A percentile compares a stretch with the other conserved stretches of the same genome.
Evolutionary conservation across 2,797 vertebrate species (phyloP).

Genomic region (Spatula versicolor): DNA sequence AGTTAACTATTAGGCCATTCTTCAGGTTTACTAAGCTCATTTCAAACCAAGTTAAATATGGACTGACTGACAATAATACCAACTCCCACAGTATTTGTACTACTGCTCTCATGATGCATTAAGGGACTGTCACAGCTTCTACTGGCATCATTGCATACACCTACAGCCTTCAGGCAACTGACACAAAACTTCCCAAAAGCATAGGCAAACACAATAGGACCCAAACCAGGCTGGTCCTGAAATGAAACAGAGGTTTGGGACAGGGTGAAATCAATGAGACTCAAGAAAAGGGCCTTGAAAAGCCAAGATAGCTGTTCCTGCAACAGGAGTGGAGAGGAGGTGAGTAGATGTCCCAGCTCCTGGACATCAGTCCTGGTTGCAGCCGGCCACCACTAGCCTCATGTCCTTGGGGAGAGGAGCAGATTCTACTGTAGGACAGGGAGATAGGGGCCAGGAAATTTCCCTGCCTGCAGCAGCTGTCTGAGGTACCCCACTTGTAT

Average conservation of each 20-base stretch:
- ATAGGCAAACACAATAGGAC: neutral
- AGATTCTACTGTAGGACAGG: neutral
- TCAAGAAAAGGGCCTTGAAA: neutral
- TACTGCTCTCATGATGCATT: neutral
- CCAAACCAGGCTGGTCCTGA: neutral
- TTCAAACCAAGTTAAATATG: conserved; percentile 17
- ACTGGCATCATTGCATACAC: neutral
- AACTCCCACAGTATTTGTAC: neutral
- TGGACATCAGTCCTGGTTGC: neutral
- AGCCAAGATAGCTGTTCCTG: neutral
- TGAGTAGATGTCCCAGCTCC: neutral
- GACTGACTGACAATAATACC: conserved; percentile 34
- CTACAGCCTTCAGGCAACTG: neutral
- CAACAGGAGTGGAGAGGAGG: neutral
- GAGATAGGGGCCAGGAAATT: neutral
- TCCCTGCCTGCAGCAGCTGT: neutral
- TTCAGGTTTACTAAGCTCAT: conserved; percentile 11
- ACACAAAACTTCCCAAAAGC: neutral
- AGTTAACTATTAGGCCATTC: conserved; percentile 33
- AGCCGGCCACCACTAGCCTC: neutral
- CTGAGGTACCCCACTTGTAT: neutral
- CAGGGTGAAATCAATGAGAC: neutral
- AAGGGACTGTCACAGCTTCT: neutral
- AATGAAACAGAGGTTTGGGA: neutral
- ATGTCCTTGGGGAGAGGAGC: neutral